phyloP scores from a whole-genome alignment of 2,888 invertebrate genomes.

The Diaphora mendica region DNA sequence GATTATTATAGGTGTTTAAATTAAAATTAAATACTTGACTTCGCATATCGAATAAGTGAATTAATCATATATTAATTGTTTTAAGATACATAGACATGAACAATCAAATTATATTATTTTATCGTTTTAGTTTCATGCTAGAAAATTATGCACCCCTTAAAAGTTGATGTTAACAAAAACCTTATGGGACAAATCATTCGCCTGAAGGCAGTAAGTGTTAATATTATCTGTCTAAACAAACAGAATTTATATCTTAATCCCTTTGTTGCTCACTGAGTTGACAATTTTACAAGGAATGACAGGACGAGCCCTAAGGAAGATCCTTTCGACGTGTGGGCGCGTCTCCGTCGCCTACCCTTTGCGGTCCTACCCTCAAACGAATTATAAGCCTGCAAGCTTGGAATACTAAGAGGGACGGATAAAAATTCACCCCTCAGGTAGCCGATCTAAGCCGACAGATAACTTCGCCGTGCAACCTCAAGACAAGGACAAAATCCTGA shows the following conservation, averaged over 20 bases:
- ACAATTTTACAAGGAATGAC: slow-evolving; percentile 68
- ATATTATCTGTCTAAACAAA: slow-evolving; percentile 1
- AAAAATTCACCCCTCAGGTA: slow-evolving; percentile 81
- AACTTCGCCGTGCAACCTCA: slow-evolving; percentile 67
- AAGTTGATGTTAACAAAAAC: neutral
- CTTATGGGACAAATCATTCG: neutral
- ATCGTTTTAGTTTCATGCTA: no score
- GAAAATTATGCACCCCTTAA: neutral
- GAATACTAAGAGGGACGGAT: slow-evolving; percentile 80
- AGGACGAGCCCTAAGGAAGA: slow-evolving; percentile 59
- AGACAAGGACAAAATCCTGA: slow-evolving; percentile 71
- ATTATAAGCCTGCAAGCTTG: slow-evolving; percentile 77
- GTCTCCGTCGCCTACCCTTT: slow-evolving; percentile 67
- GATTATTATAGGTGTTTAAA: no score
- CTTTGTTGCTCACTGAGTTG: slow-evolving; percentile 45
- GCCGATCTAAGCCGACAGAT: slow-evolving; percentile 79
- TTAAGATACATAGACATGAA: no score
- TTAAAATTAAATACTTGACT: no score
- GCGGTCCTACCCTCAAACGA: slow-evolving; percentile 74
- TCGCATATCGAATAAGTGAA: no score
- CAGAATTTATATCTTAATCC: slow-evolving; percentile 26
- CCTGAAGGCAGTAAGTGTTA: neutral
- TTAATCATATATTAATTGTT: no score
- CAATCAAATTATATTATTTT: no score
- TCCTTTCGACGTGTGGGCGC: slow-evolving; percentile 65